Evolutionary conservation across 2,797 vertebrate genomes (phyloP).

Genomic region (Okamejei kenojei): DNA sequence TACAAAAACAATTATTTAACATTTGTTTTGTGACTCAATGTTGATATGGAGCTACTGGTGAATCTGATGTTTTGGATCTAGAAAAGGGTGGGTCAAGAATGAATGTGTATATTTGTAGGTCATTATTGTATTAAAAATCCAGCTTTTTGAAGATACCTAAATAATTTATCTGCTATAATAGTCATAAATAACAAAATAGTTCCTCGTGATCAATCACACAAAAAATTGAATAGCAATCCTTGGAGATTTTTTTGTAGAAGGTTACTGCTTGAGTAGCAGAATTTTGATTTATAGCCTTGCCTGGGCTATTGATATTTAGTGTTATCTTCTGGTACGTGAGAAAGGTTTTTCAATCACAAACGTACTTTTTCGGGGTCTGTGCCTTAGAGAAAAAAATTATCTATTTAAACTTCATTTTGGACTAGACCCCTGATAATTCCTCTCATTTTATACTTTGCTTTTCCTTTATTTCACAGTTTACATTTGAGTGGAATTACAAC

Average conservation of each 20-base stretch:
- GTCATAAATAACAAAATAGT: not conserved
- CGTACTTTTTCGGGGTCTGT: not conserved
- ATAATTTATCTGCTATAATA: not conserved
- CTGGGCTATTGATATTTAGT: not conserved
- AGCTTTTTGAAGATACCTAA: not conserved
- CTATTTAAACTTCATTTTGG: not conserved
- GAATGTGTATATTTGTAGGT: not conserved
- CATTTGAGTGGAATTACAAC: not conserved
- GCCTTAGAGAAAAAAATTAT: not conserved
- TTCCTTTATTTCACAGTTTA: not conserved
- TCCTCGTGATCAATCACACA: not conserved
- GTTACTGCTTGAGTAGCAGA: not conserved
- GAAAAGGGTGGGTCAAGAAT: not conserved
- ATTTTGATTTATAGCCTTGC: conserved; percentile 23
- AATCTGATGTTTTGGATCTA: not conserved
- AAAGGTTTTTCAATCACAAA: conserved; percentile 16
- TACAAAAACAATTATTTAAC: not conserved
- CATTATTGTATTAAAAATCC: not conserved
- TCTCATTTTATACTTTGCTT: not conserved
- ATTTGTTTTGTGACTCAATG: not conserved
- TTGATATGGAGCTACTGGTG: not conserved
- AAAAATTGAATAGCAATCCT: not conserved
- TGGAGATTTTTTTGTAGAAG: not conserved
- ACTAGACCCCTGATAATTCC: not conserved
- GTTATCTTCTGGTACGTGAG: not conserved